Base-by-base conservation (phyloP, 1,140 invertebrate species). In the Drosophila sucinea region DNA sequence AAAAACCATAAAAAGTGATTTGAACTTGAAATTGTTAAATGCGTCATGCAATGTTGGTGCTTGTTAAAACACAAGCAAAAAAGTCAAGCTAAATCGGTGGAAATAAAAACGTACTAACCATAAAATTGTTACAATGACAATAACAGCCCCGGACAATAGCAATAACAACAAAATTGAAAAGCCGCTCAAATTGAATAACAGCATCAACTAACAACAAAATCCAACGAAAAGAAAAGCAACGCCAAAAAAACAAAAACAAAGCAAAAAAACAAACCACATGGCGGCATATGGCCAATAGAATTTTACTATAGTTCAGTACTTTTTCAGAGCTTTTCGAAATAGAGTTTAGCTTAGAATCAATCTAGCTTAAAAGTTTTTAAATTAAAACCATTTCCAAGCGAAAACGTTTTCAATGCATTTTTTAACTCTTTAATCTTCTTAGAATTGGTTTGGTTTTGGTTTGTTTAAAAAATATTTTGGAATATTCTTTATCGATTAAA, bases 41-140 rank as follows among this genome's bases (percentile, higher is more conserved):
- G 77, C 81, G 73, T 77, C 81, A 84, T 84, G 77, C 81, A 84
- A 83, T 72, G 44, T 51, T 51, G 44, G 44, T 51, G 44, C 44
- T 51, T 51, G 44, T 51, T 72, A 66, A 83, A 75, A 63, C 67
- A 62, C 32, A 47, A 54, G 35, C 61, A 69, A 47, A 60, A 78
- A 82, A 82, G 65, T 70, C 73, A 75, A 60, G 57, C 58, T 60
- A 55, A 77, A 83, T 66, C 67, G 60, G 62, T 77, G 60, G 38
- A 71, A 73, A 78, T 74, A 71, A 81, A 81, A 85, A 85, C 77
- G 81, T 78, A 77, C 77, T 74, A 74, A 67, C 73, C 73, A 85
- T 85, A 77, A 85, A 85, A 85, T 81, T 74, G 77, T 85, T 78
- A 81, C 81, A 85, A 85, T 81, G 73, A 77, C 79, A 71, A 40